Conservation (phyloP, 2,113 vertebrate species). For the Marmota flaviventris region DNA sequence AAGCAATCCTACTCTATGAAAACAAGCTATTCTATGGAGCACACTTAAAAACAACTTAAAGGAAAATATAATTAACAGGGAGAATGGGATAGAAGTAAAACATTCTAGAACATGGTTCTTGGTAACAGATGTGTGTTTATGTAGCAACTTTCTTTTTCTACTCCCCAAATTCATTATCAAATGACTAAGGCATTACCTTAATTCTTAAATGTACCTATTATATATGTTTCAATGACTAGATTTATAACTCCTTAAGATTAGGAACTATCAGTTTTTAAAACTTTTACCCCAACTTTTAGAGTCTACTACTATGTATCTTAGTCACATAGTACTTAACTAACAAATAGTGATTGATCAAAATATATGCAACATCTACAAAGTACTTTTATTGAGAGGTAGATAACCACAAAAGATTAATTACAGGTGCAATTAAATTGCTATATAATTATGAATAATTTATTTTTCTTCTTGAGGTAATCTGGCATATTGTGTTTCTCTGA, state of each 20-base stretch:
- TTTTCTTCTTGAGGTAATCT: constrained; percentile 42
- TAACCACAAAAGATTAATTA: constrained; percentile 16
- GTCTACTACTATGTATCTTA: background rate
- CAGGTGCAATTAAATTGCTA: background rate
- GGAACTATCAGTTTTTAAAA: background rate
- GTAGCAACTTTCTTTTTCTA: background rate
- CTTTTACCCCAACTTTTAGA: background rate
- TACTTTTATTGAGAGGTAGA: constrained; percentile 32
- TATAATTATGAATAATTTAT: background rate
- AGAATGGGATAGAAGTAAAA: background rate
- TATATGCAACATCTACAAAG: background rate
- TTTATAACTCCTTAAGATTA: constrained; percentile 2
- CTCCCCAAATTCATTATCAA: background rate
- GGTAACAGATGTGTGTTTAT: background rate
- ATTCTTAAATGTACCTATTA: background rate
- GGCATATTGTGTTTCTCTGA: background rate
- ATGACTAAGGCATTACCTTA: background rate
- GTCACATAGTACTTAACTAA: background rate
- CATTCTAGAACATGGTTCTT: background rate
- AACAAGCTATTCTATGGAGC: constrained; percentile 16
- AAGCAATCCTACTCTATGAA: constrained; percentile 21
- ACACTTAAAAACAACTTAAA: constrained; percentile 21
- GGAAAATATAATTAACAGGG: background rate
- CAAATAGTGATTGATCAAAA: background rate
- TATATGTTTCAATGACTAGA: background rate